A percentile compares a stretch with the other conserved stretches of the same genome.
phyloP scores from a whole-genome alignment of 2,888 invertebrate species.

The Nycteola revayana region DNA sequence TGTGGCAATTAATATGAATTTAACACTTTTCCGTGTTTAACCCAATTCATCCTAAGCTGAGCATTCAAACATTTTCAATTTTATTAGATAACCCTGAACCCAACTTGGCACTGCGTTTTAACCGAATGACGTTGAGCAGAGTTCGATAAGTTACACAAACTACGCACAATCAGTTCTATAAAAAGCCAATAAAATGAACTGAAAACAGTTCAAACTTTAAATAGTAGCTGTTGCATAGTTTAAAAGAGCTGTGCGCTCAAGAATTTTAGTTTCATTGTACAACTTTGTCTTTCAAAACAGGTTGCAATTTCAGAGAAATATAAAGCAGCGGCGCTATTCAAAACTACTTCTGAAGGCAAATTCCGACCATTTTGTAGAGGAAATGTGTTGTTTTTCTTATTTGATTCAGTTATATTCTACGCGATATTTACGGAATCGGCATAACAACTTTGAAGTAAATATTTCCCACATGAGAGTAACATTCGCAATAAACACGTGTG shows the following conservation, averaged over 20 bases:
- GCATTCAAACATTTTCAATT: too few species aligned
- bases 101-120: constrained; percentile 29
- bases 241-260: too few species aligned
- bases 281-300: constrained; percentile 7
- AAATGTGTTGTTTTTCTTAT: constrained; percentile 1
- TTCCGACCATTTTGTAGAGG: constrained; percentile 2
- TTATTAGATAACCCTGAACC: constrained; percentile 27
- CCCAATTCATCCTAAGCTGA: too few species aligned
- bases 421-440: too few species aligned
- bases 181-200: constrained; percentile 14
- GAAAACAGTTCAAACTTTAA: constrained; percentile 1
- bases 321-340: constrained; percentile 1
- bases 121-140: constrained; percentile 41
- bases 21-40: too few species aligned
- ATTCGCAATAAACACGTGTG: constrained; percentile 43
- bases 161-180: constrained; percentile 8
- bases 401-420: constrained; percentile 1
- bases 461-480: constrained; percentile 35
- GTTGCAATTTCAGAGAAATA: constrained; percentile 4
- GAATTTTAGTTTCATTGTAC: too few species aligned
- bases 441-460: constrained; percentile 23
- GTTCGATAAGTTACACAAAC: constrained; percentile 21
- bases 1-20: too few species aligned
- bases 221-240: constrained; percentile 4
- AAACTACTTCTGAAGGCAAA: constrained; percentile 4